Evolutionary conservation across 2,797 vertebrate genomes (phyloP), one percentile per base, ranked within the genome.

Genomic region (Aldrovandia affinis): DNA sequence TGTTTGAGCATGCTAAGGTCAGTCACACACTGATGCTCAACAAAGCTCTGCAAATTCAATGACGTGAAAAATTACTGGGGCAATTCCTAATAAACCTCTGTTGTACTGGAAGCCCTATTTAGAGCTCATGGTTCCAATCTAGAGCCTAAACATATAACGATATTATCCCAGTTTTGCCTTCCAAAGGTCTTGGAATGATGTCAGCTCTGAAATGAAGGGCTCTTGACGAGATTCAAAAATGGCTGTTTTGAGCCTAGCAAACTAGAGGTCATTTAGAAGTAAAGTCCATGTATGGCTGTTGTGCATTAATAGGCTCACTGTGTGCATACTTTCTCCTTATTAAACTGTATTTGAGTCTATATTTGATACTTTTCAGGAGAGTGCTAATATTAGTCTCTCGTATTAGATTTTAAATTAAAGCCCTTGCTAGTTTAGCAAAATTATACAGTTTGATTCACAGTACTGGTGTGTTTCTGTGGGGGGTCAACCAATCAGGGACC

Each of bases 21-120:
- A 61, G 88, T 81, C 88, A 91, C 80, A 86, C 86, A 85, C 85
- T 92, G 90, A 94, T 93, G 92, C 92, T 91, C 89, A 89, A 93
- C 91, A 94, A 89, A 89, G 92, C 89, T 90, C 89, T 89, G 87
- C 91, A 91, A 80, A 80, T 81, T 88, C 89, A 92, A 92, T 88
- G 92, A 93, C 93, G 91, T 89, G 91, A 92, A 92, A 94, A 93
- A 94, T 92, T 84, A 85, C 39, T 22, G 36, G 6, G 70, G 36
- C 12, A 25, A 42, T 25, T 75, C 70, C 20, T 22, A 44, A 44
- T 25, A 75, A 75, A 25, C 36, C 15, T 42, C 70, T 20, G 2
- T 75, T 75, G 39, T 25, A 8, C 36, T 42, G 70, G 22, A 25
- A 25, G 70, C 70, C 9, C 70, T 22, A 44, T 65, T 65, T 70